Conservation (phyloP, 2,113 vertebrate species). For the Caretta caretta region DNA sequence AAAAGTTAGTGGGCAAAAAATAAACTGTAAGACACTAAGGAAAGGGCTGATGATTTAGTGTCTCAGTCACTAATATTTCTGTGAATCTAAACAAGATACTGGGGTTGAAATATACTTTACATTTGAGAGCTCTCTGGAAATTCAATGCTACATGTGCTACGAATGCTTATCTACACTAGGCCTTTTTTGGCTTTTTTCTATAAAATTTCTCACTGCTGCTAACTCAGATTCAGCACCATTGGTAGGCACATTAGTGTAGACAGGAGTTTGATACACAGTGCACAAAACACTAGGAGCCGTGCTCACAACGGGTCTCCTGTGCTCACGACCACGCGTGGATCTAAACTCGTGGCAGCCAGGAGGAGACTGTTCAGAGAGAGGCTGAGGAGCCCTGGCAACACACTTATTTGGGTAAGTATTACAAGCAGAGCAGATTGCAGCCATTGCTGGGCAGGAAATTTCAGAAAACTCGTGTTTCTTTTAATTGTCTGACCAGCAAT, state of each 20-base stretch:
- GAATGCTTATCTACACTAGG: fast-evolving
- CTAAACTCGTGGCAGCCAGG: background rate
- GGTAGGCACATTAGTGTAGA: too few relatives aligned
- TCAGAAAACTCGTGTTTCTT: background rate
- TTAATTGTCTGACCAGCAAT: background rate
- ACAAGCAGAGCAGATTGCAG: background rate
- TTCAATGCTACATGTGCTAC: fast-evolving
- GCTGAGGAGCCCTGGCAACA: background rate
- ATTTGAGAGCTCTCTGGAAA: background rate
- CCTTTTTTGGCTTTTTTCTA: background rate
- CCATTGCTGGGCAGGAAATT: background rate
- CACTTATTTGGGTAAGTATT: background rate
- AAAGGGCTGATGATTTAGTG: fast-evolving
- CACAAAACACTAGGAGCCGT: background rate
- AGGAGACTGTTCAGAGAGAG: background rate
- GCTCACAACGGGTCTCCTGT: background rate
- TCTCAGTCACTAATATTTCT: background rate
- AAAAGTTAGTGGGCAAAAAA: background rate
- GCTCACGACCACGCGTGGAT: background rate
- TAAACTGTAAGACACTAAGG: fast-evolving
- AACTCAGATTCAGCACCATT: background rate
- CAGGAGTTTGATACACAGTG: background rate
- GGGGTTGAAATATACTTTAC: fast-evolving
- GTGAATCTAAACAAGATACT: background rate
- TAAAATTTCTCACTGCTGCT: background rate